Evolutionary conservation across 37 sponge, comb jelly and placozoan species (phyloP).

Genomic region (Petrosia ficiformis): DNA sequence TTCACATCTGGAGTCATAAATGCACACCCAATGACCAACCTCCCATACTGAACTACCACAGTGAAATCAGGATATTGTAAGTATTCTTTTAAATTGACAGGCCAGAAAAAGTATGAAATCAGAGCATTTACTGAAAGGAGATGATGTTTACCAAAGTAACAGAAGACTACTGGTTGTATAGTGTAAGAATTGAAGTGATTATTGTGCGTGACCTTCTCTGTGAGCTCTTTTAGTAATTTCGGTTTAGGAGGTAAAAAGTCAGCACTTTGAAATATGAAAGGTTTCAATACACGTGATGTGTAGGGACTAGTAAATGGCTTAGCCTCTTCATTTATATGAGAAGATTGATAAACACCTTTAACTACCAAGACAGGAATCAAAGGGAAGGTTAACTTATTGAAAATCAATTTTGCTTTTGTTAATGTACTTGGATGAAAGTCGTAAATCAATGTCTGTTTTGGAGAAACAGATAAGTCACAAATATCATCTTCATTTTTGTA

Average conservation of each 20-base stretch:
- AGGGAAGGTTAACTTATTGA: background rate
- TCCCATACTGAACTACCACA: slow-evolving; percentile 70
- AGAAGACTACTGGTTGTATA: slow-evolving; percentile 46
- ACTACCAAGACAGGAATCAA: background rate
- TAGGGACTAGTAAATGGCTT: slow-evolving; percentile 54
- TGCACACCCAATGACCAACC: slow-evolving; percentile 82
- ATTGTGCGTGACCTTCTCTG: background rate
- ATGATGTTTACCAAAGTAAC: slow-evolving; percentile 72
- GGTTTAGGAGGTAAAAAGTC: slow-evolving; percentile 39
- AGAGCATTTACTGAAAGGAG: slow-evolving; percentile 63
- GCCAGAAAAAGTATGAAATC: slow-evolving; percentile 77
- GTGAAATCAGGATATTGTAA: slow-evolving; percentile 87
- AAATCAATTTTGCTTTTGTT: background rate
- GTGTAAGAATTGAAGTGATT: background rate
- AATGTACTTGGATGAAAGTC: too few species aligned
- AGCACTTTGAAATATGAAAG: slow-evolving; percentile 58
- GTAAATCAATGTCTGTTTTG: background rate
- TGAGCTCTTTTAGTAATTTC: slow-evolving; percentile 42
- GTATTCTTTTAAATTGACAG: slow-evolving; percentile 73
- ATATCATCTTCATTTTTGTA: background rate
- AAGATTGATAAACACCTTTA: background rate
- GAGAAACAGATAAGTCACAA: background rate
- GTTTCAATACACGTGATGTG: slow-evolving; percentile 64
- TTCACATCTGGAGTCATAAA: slow-evolving; percentile 87
- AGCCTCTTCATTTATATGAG: background rate